Evolutionary conservation across 2,888 invertebrate species (phyloP), one percentile per base, ranked within the genome.

Genomic region (Halocaridina rubra): DNA sequence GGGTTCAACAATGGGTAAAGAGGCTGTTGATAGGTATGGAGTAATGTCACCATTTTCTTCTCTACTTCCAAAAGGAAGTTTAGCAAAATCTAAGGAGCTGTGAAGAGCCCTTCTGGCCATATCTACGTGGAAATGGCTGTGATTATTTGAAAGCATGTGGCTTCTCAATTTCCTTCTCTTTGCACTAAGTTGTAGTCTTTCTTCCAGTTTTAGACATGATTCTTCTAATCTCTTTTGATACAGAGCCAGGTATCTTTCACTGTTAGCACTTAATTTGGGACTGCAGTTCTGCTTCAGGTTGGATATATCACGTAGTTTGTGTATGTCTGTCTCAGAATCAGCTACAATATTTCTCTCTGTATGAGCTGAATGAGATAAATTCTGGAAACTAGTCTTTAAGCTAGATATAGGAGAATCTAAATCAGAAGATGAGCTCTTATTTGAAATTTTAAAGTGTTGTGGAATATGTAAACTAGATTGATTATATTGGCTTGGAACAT

Each of bases 161-260:
- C 64, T 33, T 13, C 84, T 61, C 24, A 84, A 30, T 13, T 84
- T 72, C 5, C 84, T 53, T 57, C 74, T 79, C 24, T 29, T 72
- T 5, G 84, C 84, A 57, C 33, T 79, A 10, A 80, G 79, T 5
- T 39, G 39, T 16, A 84, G 64, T 7, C 84, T 33, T 53, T 84
- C 84, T 24, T 84, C 84, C 16, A 84, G 39, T 4, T 67, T 79
- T 32, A 57, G 72, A 57, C 84, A 84, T 3, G 84, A 84, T 10
- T 84, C 84, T 30, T 84, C 79, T 29, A 84, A 19, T 19, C 84
- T 74, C 8, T 53, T 72, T 13, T 79, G 72, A 24, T 84, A 72
- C 79, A 74, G 57, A 64, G 80, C 74, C 29, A 84, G 32, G 61
- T 79, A 80, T 13, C 39, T 46, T 32, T 79, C 30, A 16, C 80